Evolutionary conservation across 2,113 vertebrate species (phyloP).

Genomic region (Zeus faber): DNA sequence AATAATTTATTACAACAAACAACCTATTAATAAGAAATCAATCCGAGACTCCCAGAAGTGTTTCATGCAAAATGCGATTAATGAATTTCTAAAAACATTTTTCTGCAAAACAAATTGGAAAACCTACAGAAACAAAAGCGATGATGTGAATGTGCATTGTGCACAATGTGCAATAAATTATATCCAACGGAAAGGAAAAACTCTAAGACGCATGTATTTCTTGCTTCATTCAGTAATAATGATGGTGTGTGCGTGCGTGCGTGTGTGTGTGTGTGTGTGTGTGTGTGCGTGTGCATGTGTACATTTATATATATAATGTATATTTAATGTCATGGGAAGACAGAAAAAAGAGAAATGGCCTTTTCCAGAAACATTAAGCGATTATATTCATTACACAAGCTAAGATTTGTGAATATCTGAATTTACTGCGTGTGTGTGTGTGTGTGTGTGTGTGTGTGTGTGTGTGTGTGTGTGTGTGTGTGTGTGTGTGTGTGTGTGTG

Average conservation of each 20-base stretch:
- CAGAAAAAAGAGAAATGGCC: too few species aligned
- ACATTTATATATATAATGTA: too few species aligned
- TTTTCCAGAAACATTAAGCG: too few species aligned
- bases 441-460: constrained; percentile 4
- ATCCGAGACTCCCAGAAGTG: constrained; percentile 63
- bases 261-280: constrained; percentile 1
- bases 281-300: constrained; percentile 8
- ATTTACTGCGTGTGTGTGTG: too few species aligned
- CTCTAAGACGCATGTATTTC: background rate
- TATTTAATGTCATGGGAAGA: too few species aligned
- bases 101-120: constrained; percentile 58
- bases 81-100: constrained; percentile 68
- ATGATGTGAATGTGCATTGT: background rate
- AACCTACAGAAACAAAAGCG: constrained; percentile 40
- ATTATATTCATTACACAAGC: too few species aligned
- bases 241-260: constrained; percentile 15
- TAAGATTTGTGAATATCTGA: too few species aligned
- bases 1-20: constrained; percentile 69
- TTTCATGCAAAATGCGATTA: constrained; percentile 56
- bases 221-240: constrained; percentile 7
- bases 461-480: constrained; percentile 5
- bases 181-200: background rate
- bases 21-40: constrained; percentile 75
- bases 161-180: background rate
- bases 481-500: background rate